Conservation (phyloP, 2,797 vertebrate species). For the Podarcis siculus region DNA sequence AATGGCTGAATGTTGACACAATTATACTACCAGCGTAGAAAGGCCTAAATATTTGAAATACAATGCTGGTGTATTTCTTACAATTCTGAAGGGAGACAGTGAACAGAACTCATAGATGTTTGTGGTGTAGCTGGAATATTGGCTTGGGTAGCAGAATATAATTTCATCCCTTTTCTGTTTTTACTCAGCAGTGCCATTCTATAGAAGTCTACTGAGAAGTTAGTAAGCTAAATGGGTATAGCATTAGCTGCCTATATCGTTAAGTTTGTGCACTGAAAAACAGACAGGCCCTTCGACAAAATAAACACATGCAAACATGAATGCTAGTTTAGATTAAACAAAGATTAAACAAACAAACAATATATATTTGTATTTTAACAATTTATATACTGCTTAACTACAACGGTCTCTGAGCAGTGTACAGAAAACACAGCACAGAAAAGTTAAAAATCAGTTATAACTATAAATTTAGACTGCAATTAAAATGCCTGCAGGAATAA, state of each 20-base stretch:
- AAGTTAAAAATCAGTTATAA: too few relatives aligned
- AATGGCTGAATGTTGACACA: constrained; percentile 10
- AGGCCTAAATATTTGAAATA: not conserved
- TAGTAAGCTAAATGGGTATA: too few relatives aligned
- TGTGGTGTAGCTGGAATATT: not conserved
- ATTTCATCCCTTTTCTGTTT: not conserved
- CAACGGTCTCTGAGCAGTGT: too few relatives aligned
- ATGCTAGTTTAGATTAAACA: not conserved
- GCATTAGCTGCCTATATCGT: not conserved
- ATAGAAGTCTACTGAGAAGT: not conserved
- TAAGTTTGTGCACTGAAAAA: not conserved
- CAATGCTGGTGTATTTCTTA: not conserved
- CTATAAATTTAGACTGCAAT: too few relatives aligned
- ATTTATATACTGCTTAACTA: too few relatives aligned
- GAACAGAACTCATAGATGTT: not conserved
- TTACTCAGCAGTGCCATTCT: not conserved
- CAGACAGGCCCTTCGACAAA: not conserved
- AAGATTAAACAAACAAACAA: not conserved
- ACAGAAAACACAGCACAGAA: too few relatives aligned
- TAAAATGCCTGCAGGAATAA: too few relatives aligned
- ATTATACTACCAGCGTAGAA: not conserved
- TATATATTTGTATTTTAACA: too few relatives aligned
- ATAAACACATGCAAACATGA: not conserved
- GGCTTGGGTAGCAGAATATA: not conserved
- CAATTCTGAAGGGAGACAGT: not conserved